Percentiles rank a stretch among this genome's conserved stretches.
Conservation (phyloP, 2,888 invertebrate species). For the Caenorhabditis sp. region DNA sequence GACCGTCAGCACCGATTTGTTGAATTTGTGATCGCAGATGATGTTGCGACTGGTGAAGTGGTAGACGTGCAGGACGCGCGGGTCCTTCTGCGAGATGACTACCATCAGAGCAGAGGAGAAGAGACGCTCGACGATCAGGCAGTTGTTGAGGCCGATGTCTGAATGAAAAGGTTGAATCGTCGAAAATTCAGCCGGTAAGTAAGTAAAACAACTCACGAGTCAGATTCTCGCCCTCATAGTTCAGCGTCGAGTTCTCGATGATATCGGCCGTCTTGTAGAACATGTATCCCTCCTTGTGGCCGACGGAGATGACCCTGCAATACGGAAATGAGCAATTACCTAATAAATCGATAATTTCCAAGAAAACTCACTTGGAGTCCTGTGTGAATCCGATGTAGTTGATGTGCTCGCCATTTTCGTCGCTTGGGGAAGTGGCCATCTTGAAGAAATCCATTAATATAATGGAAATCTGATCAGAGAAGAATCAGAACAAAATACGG, state of each 20-base stretch:
- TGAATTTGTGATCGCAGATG: slow-evolving; percentile 96
- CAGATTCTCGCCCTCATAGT: slow-evolving; percentile 57
- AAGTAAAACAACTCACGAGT: slow-evolving; percentile 35
- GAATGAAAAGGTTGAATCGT: background rate
- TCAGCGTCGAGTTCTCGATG: slow-evolving; percentile 85
- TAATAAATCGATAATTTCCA: slow-evolving; percentile 6
- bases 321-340: background rate
- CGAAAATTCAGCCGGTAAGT: background rate
- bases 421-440: slow-evolving; percentile 27
- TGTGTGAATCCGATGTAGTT: slow-evolving; percentile 92
- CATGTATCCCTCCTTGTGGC: slow-evolving; percentile 93
- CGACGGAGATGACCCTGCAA: slow-evolving; percentile 91
- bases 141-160: slow-evolving; percentile 51
- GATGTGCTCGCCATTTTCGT: slow-evolving; percentile 44
- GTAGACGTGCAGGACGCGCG: slow-evolving; percentile 94
- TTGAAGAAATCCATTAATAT: slow-evolving; percentile 6
- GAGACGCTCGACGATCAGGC: slow-evolving; percentile 89
- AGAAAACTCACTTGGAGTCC: slow-evolving; percentile 93
- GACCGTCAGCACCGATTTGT: slow-evolving; percentile 95
- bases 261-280: slow-evolving; percentile 90
- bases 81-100: slow-evolving; percentile 91
- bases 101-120: slow-evolving; percentile 98
- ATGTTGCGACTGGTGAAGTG: slow-evolving; percentile 90
- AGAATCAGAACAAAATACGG: slow-evolving; percentile 10
- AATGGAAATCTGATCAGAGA: background rate